phyloP scores from a whole-genome alignment of 2,797 vertebrate species.

The Enteromius argenteus region DNA sequence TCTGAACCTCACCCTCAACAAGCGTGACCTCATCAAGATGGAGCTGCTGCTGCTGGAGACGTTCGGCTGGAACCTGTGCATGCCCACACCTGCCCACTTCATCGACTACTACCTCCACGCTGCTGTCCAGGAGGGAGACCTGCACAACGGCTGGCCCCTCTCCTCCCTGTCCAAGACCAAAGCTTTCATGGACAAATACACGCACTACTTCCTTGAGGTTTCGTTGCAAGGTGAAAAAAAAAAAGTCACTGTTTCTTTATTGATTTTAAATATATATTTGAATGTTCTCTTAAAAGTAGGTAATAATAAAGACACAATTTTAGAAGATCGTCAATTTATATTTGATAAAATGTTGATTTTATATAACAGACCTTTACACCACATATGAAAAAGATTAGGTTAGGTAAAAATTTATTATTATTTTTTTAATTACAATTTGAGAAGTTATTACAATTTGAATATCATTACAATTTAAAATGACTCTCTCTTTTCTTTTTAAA shows the following conservation, averaged over 20 bases:
- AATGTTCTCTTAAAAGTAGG: background rate
- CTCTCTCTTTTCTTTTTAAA: no score
- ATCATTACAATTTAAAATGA: no score
- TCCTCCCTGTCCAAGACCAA: conserved; percentile 85
- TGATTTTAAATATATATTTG: background rate
- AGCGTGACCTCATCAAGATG: conserved; percentile 86
- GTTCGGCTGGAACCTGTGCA: conserved; percentile 91
- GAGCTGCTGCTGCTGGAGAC: conserved; percentile 90
- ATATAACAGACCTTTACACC: background rate
- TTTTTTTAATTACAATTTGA: no score
- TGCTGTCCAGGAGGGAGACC: conserved; percentile 85
- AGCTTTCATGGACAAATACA: conserved; percentile 89
- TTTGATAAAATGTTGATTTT: background rate
- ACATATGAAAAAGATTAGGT: background rate
- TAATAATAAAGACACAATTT: background rate
- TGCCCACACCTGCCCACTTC: conserved; percentile 92
- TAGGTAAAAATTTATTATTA: no score
- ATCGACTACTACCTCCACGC: conserved; percentile 93
- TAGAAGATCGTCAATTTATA: background rate
- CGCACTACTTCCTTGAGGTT: conserved; percentile 91
- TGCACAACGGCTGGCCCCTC: conserved; percentile 88
- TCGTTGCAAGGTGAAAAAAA: conserved; percentile 86
- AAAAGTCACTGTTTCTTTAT: background rate
- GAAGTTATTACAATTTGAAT: no score
- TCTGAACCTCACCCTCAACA: conserved; percentile 85